These are phyloP conservation scores for Pocillopora grandis DNA, from an alignment of 92 coral and sea anemone species.

Conservation along the genomic window DNA sequence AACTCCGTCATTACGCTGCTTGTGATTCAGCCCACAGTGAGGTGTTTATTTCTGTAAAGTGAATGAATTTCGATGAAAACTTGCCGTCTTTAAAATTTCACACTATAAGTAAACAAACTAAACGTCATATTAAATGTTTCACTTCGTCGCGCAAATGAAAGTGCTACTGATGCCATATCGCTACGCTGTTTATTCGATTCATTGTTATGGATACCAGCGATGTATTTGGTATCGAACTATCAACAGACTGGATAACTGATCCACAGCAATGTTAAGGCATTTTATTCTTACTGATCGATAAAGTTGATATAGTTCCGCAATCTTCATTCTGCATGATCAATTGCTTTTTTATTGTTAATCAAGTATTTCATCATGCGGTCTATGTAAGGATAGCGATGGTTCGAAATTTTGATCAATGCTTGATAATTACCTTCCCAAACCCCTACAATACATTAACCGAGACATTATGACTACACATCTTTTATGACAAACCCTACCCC, in stretches of 20 bases:
- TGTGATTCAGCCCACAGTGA: background rate
- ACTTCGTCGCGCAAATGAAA: constrained; percentile 2
- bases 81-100: background rate
- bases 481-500: too few species aligned
- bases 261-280: background rate
- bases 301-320: too few species aligned
- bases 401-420: too few species aligned
- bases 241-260: background rate
- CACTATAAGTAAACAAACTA: background rate
- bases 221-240: background rate
- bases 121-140: background rate
- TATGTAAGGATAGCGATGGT: too few species aligned
- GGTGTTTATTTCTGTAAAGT: background rate
- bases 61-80: background rate
- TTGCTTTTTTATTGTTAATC: too few species aligned
- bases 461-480: too few species aligned
- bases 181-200: background rate
- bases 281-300: too few species aligned
- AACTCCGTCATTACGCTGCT: background rate
- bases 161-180: constrained; percentile 1
- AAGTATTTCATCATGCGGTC: too few species aligned
- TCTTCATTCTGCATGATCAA: too few species aligned
- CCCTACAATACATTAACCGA: too few species aligned
- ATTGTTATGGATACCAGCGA: background rate
- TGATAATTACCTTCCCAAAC: too few species aligned